Conservation (phyloP, 2,113 vertebrate genomes). For the Cynoglossus semilaevis region DNA sequence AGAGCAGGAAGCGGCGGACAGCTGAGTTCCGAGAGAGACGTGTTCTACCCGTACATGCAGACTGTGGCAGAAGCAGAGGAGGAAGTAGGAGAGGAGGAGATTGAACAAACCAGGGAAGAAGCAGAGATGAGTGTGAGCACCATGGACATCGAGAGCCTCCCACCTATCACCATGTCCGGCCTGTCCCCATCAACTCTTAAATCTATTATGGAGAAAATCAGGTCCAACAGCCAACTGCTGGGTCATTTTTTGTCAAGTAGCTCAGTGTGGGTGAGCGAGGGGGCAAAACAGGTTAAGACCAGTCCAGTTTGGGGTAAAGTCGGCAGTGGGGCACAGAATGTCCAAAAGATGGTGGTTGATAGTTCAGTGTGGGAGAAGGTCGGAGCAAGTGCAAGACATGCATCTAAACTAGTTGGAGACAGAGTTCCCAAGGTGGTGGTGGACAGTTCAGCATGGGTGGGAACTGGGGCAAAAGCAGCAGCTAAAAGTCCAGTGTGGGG, state of each 20-base stretch:
- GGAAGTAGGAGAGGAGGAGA: constrained; percentile 56
- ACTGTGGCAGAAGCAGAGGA: constrained; percentile 53
- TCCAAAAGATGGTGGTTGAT: constrained; percentile 53
- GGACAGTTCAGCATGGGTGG: constrained; percentile 56
- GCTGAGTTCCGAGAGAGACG: constrained; percentile 12
- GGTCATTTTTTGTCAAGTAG: constrained; percentile 53
- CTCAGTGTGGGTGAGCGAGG: constrained; percentile 47
- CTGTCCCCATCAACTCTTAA: constrained; percentile 53
- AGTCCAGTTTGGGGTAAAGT: constrained; percentile 56
- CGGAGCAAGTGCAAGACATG: constrained; percentile 41
- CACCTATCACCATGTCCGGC: constrained; percentile 24
- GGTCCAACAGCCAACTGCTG: constrained; percentile 33
- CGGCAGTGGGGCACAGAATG: constrained; percentile 34
- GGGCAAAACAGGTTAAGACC: constrained; percentile 40
- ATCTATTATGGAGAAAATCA: constrained; percentile 55
- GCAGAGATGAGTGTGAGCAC: constrained; percentile 61
- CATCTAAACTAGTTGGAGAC: constrained; percentile 53
- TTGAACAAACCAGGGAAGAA: constrained; percentile 60
- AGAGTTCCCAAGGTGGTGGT: constrained; percentile 55
- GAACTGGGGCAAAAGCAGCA: constrained; percentile 55
- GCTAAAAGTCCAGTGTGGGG: constrained; percentile 56
- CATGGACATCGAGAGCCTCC: constrained; percentile 44
- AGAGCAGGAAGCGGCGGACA: not conserved
- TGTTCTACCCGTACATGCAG: constrained; percentile 56
- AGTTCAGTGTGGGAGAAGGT: constrained; percentile 60